Conservation (phyloP, 2,888 invertebrate genomes). For the Tridacna crocea region DNA sequence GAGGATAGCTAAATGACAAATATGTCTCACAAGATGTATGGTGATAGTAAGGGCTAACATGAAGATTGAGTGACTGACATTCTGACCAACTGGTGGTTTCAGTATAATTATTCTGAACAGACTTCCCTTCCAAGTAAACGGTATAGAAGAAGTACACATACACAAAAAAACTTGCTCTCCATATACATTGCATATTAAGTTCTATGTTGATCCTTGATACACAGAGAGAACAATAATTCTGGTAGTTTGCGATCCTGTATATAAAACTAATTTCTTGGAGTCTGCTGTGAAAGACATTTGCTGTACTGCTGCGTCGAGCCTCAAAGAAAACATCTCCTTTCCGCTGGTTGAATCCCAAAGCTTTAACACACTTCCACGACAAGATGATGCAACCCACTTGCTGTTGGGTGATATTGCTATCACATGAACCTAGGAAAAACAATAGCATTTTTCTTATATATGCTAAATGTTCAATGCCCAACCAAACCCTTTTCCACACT, state of each 20-base stretch:
- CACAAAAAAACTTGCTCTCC: no score
- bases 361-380: constrained; percentile 67
- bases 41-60: no score
- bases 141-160: no score
- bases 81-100: no score
- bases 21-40: no score
- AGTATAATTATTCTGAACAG: no score
- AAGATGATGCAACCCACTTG: constrained; percentile 68
- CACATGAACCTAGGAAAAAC: constrained; percentile 61
- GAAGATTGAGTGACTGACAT: no score
- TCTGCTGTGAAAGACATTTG: constrained; percentile 65
- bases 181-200: no score
- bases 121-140: no score
- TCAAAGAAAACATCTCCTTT: constrained; percentile 64
- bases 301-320: constrained; percentile 60
- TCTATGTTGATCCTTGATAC: background rate
- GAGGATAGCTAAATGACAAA: no score
- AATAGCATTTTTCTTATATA: background rate
- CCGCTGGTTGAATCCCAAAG: constrained; percentile 69
- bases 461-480: no score
- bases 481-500: no score
- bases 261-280: constrained; percentile 63
- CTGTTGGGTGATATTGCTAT: constrained; percentile 65
- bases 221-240: constrained; percentile 61
- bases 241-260: constrained; percentile 60